Evolutionary conservation across 2,113 vertebrate species (phyloP).

Genomic region (Indri indri): DNA sequence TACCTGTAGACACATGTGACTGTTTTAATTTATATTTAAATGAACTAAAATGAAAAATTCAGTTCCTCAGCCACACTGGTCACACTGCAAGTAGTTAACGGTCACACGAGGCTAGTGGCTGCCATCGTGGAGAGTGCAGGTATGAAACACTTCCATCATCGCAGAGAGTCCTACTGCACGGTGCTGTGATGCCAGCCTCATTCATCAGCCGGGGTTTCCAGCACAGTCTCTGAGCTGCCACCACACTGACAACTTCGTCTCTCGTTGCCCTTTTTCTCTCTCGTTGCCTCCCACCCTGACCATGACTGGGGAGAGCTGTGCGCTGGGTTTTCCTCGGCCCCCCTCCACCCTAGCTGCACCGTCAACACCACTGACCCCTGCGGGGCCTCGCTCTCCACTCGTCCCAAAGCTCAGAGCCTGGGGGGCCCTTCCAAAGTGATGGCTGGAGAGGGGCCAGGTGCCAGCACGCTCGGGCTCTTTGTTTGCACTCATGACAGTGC

Average conservation of each 20-base stretch:
- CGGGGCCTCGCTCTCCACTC: not conserved
- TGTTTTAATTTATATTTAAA: not conserved
- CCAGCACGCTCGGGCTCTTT: not conserved
- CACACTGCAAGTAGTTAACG: not conserved
- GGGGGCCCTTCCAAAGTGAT: not conserved
- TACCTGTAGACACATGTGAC: not conserved
- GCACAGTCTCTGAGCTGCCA: not conserved
- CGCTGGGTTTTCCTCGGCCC: not conserved
- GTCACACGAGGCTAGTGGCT: not conserved
- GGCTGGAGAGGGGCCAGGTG: too few relatives aligned
- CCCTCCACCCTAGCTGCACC: not conserved
- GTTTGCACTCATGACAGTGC: not conserved
- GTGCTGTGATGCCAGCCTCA: fast-evolving
- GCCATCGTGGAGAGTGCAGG: fast-evolving
- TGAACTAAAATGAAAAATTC: not conserved
- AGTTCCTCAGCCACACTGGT: not conserved
- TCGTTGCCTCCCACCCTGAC: fast-evolving
- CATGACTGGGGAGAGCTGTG: not conserved
- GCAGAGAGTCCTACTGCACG: too few relatives aligned
- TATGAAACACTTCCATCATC: not conserved
- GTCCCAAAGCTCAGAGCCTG: not conserved
- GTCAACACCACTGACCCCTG: not conserved
- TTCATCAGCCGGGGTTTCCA: not conserved
- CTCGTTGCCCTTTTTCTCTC: not conserved
- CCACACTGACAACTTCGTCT: fast-evolving